Evolutionary conservation across 2,888 invertebrate genomes (phyloP).

Genomic region (Neocrepidodera transversa): DNA sequence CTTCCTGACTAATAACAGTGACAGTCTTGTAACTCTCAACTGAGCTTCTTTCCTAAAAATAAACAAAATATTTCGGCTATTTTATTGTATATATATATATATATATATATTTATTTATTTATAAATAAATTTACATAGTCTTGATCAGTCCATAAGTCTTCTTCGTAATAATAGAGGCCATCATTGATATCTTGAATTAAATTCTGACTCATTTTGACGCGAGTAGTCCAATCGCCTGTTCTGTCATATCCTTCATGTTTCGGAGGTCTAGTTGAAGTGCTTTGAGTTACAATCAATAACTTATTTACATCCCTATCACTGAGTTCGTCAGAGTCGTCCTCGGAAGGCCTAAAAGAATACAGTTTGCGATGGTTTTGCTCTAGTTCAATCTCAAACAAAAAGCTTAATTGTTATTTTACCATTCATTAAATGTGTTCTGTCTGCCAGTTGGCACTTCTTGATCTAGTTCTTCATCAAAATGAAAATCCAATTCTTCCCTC

Average conservation of each 20-base stretch:
- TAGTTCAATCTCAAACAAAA: too few species aligned
- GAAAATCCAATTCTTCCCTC: constrained; percentile 89
- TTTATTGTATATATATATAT: too few species aligned
- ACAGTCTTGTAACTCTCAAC: constrained; percentile 80
- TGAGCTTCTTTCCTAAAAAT: constrained; percentile 46
- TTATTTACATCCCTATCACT: constrained; percentile 93
- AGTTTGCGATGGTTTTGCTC: background rate
- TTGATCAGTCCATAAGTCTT: constrained; percentile 82
- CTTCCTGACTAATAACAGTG: constrained; percentile 86
- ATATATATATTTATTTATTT: too few species aligned
- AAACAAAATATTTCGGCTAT: background rate
- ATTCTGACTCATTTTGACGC: constrained; percentile 95
- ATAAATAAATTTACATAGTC: constrained; percentile 44
- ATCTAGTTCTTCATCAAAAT: constrained; percentile 96
- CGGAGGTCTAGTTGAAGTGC: constrained; percentile 63
- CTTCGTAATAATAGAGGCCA: constrained; percentile 95
- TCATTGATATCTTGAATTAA: constrained; percentile 95
- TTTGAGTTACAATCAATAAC: constrained; percentile 92
- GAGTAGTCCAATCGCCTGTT: constrained; percentile 86
- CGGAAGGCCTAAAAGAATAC: constrained; percentile 66
- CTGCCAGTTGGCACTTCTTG: constrained; percentile 75
- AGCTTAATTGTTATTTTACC: constrained; percentile 59
- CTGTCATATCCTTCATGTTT: constrained; percentile 92
- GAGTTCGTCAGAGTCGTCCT: constrained; percentile 88
- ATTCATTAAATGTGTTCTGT: constrained; percentile 81